Conservation (phyloP, 2,888 invertebrate genomes). For the Cremastinae sp. region DNA sequence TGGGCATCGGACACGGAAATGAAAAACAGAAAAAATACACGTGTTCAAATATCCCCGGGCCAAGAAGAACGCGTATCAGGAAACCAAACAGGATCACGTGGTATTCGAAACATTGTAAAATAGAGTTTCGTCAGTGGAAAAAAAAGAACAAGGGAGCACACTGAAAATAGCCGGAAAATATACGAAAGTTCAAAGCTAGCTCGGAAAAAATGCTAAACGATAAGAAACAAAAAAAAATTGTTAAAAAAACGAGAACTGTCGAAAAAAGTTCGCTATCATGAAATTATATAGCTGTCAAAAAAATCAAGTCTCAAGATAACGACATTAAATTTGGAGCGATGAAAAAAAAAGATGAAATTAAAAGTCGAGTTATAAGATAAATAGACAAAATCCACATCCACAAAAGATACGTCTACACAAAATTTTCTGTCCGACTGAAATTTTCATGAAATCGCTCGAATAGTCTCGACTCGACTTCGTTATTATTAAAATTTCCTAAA, state of each 20-base stretch:
- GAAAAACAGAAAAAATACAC: conserved; percentile 25
- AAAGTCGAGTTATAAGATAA: not conserved
- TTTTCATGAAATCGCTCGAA: conserved; percentile 28
- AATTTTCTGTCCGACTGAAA: conserved; percentile 15
- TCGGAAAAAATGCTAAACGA: too few relatives aligned
- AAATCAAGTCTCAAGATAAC: too few relatives aligned
- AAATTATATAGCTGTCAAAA: too few relatives aligned
- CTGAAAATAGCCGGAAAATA: not conserved
- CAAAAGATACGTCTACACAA: not conserved
- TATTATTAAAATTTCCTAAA: conserved; percentile 49
- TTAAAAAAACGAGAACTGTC: too few relatives aligned
- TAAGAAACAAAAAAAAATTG: too few relatives aligned
- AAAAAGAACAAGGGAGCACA: not conserved
- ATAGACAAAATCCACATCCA: not conserved
- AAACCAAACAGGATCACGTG: conserved; percentile 2
- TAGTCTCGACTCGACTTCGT: conserved; percentile 31
- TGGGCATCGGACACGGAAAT: not conserved
- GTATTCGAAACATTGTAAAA: conserved; percentile 1
- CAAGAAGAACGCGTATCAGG: conserved; percentile 1
- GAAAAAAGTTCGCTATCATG: too few relatives aligned
- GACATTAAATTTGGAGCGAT: too few relatives aligned
- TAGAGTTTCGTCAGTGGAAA: conserved; percentile 1
- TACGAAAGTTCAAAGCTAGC: too few relatives aligned
- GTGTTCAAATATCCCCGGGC: conserved; percentile 19
- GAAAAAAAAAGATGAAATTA: conserved; percentile 3